Base-by-base conservation (phyloP, 2,888 invertebrate genomes). In the Plebejus anna region DNA sequence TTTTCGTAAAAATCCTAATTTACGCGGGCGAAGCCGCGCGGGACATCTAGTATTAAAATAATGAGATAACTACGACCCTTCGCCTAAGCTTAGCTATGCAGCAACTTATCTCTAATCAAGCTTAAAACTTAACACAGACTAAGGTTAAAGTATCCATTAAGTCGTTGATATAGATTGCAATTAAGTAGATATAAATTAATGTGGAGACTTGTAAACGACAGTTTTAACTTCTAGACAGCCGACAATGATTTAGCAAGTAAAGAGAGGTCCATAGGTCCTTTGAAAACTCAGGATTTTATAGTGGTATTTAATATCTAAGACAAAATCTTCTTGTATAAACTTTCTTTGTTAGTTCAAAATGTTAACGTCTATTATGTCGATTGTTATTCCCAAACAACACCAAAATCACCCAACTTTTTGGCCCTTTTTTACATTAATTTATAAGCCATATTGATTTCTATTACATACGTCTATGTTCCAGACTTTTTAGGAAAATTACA, bases 141-240 rank as follows among this genome's bases (percentile, higher is more conserved):
- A 13, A 66, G 66, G 66, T 66, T 66, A 66, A 66, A 66, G 32
- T 66, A 13, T 66, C 32, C 66, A 66, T 66, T 66, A 36, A 36
- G 66, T 36, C 66, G 32, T 66, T 66, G 66, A 66, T 66, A 66
- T 66, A 36, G 66, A 66, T 66, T 66, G 32, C 32, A 66, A 66
- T 36, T 66, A 66, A 66, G 66, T 66, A 32, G 32, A 32, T 32
- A 36, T 66, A 66, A 66, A 66, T 32, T 66, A 66, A 66, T 66
- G 66, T 66, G 66, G 66, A 32, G 66, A 66, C 66, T 66, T 66
- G 32, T 66, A 66, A 66, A 36, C 66, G 66, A 66, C 36, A 66
- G 66, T 66, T 66, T 66, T 66, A 66, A 66, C 66, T 66, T 66
- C 36, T 36, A 66, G 66, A 66, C 66, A 6, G 61, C 2, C 13